Evolutionary conservation across 1,140 invertebrate species (phyloP), one percentile per base, ranked within the genome.

Genomic region (Aphelinus certus): DNA sequence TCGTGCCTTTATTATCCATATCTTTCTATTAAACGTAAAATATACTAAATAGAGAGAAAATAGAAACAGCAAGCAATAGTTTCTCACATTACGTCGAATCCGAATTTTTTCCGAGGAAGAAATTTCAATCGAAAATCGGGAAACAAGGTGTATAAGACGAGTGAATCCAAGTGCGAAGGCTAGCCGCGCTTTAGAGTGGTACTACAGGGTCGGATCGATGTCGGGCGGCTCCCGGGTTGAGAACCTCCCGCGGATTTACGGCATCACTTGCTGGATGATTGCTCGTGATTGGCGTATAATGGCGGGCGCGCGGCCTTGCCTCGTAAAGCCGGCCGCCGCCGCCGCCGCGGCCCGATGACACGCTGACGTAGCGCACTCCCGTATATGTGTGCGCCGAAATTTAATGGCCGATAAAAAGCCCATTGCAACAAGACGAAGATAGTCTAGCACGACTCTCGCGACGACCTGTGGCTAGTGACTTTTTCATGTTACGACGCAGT

Each of bases 201-300:
- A 75, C 26, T 26, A 73, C 76, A 68, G 77, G 72, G 42, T 7
- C 49, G 45, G 76, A 80, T 86, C 84, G 83, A 87, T 85, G 85
- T 7, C 55, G 7, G 26, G 26, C 26, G 26, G 26, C 26, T 26
- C 26, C 51, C 56, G 86, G 83, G 83, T 86, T 87, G 86, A 84
- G 86, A 88, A 86, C 83, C 84, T 81, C 81, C 77, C 48, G 77
- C 71, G 81, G 78, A 88, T 87, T 87, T 87, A 87, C 82, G 86
- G 86, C 84, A 79, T 81, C 81, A 82, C 79, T 82, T 80, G 81
- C 77, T 79, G 82, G 83, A 86, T 86, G 86, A 88, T 87, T 85
- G 85, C 82, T 83, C 79, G 81, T 84, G 85, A 88, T 86, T 84
- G 84, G 79, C 82, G 81, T 83, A 82, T 84, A 84, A 84, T 86